A percentile compares a stretch with the other conserved stretches of the same genome.
Conservation (phyloP, 1,140 invertebrate species). For the Leptinotarsa defecta region DNA sequence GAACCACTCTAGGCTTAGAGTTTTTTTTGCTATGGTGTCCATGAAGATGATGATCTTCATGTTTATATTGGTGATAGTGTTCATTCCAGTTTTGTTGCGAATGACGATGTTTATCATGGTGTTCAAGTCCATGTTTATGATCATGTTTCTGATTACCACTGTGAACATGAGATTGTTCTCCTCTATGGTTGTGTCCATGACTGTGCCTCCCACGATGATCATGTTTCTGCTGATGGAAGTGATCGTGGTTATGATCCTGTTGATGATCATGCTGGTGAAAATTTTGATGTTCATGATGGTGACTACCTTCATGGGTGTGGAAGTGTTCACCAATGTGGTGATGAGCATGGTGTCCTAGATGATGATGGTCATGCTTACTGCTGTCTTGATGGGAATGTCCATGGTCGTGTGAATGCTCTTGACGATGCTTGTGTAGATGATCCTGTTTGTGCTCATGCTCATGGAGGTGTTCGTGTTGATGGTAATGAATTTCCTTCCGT, state of each 20-base stretch:
- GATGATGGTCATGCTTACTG: slow-evolving; percentile 27
- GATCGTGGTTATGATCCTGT: slow-evolving; percentile 37
- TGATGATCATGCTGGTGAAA: slow-evolving; percentile 29
- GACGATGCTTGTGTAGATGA: slow-evolving; percentile 31
- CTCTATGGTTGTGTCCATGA: slow-evolving; percentile 31
- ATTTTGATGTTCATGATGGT: slow-evolving; percentile 28
- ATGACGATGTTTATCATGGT: slow-evolving; percentile 29
- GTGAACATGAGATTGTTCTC: slow-evolving; percentile 20
- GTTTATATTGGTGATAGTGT: too few species aligned
- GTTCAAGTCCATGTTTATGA: slow-evolving; percentile 36
- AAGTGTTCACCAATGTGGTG: slow-evolving; percentile 22
- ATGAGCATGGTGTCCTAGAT: slow-evolving; percentile 27
- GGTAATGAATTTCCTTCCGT: slow-evolving; percentile 33
- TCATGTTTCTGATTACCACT: slow-evolving; percentile 35
- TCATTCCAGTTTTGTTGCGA: neutral
- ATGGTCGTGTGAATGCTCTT: slow-evolving; percentile 26
- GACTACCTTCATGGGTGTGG: slow-evolving; percentile 20
- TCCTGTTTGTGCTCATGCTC: slow-evolving; percentile 33
- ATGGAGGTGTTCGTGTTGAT: slow-evolving; percentile 35
- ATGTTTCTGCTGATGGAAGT: slow-evolving; percentile 29
- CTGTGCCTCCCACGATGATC: slow-evolving; percentile 31
- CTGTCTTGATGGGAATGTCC: slow-evolving; percentile 22
- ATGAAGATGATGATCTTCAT: too few species aligned
- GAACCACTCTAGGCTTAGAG: too few species aligned
- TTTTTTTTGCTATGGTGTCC: too few species aligned